Conservation (phyloP, 2,888 invertebrate species). For the Drosophila histrio region DNA sequence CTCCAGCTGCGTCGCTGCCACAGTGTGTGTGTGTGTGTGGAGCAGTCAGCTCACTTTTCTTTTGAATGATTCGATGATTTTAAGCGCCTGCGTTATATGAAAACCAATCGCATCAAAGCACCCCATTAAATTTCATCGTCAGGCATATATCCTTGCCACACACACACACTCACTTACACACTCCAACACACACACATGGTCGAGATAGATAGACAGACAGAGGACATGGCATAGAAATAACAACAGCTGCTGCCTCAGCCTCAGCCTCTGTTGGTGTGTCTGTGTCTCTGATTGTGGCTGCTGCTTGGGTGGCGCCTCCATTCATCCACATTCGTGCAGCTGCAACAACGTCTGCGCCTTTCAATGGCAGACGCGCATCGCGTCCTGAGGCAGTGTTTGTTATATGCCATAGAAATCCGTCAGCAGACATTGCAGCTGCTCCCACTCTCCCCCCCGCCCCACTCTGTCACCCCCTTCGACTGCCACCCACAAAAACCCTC, state of each 20-base stretch:
- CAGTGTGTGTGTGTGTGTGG: conserved; percentile 55
- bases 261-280: conserved; percentile 8
- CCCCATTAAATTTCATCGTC: conserved; percentile 85
- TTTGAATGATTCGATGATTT: conserved; percentile 85
- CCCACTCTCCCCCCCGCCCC: background rate
- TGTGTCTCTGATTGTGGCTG: conserved; percentile 9
- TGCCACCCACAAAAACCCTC: conserved; percentile 5
- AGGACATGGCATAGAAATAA: conserved; percentile 66
- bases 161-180: conserved; percentile 32
- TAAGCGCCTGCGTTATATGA: conserved; percentile 85
- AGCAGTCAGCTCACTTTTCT: conserved; percentile 81
- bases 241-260: conserved; percentile 67
- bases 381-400: conserved; percentile 72
- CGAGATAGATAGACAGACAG: conserved; percentile 53
- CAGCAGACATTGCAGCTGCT: conserved; percentile 68
- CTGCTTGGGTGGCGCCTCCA: conserved; percentile 32
- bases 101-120: conserved; percentile 85
- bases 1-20: conserved; percentile 47
- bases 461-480: background rate
- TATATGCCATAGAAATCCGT: conserved; percentile 73
- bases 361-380: conserved; percentile 54
- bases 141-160: conserved; percentile 80
- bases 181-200: conserved; percentile 7
- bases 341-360: conserved; percentile 69
- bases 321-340: conserved; percentile 38